phyloP scores from a whole-genome alignment of 2,797 vertebrate species.

The Tolypeutes matacus region DNA sequence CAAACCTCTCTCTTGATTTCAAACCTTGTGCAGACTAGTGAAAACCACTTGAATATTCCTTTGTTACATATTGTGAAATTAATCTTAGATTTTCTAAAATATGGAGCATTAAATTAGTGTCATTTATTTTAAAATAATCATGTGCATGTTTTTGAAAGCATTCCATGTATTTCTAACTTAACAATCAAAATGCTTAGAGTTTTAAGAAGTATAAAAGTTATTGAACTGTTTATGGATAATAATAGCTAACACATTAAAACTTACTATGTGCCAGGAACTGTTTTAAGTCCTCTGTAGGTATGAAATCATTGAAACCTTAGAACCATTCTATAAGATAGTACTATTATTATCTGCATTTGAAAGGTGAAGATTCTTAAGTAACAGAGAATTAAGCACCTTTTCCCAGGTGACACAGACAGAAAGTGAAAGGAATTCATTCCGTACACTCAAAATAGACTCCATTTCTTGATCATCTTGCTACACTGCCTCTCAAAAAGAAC shows the following conservation, averaged over 20 bases:
- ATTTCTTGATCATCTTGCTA: not conserved
- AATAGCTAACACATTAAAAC: not conserved
- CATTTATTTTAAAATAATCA: slow-evolving; percentile 31
- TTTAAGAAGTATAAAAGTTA: slow-evolving; percentile 42
- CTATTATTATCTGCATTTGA: slow-evolving; percentile 37
- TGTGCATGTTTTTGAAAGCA: not conserved
- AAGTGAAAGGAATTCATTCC: not conserved
- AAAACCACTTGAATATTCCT: not conserved
- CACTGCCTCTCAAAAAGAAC: not conserved
- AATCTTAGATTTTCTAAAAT: not conserved
- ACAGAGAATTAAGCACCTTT: not conserved
- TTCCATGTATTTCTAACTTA: not conserved
- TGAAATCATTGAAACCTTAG: slow-evolving; percentile 17
- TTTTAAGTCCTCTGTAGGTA: not conserved
- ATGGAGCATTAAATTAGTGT: not conserved
- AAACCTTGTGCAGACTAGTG: not conserved
- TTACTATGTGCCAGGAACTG: not conserved
- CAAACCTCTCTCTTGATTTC: not conserved
- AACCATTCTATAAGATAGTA: not conserved
- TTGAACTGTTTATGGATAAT: not conserved
- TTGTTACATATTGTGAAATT: not conserved
- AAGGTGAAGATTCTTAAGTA: not conserved
- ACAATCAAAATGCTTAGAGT: not conserved
- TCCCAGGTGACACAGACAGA: not conserved
- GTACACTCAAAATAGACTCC: not conserved